A percentile compares a stretch with the other conserved stretches of the same genome.
These are phyloP conservation scores for Pomacea canaliculata DNA, from an alignment of 2,888 invertebrate genomes.

Conservation along the genomic window DNA sequence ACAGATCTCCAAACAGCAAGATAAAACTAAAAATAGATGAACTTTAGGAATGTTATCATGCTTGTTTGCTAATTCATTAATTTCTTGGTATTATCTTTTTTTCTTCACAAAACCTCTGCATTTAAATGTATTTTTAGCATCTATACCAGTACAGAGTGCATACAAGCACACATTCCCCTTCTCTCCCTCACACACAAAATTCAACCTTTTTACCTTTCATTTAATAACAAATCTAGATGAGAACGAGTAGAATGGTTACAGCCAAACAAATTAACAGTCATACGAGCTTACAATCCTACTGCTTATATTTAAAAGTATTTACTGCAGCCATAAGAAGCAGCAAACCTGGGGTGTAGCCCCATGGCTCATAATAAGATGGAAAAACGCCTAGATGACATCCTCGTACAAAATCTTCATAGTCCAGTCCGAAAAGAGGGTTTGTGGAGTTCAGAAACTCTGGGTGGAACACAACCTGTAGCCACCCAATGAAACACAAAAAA, in stretches of 20 bases:
- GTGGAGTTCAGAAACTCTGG: constrained; percentile 98
- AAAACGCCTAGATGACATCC: constrained; percentile 99
- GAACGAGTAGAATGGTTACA: no score
- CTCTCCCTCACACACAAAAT: no score
- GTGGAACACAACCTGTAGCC: constrained; percentile 92
- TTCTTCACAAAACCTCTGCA: no score
- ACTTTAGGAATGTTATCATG: no score
- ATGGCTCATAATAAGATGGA: constrained; percentile 99
- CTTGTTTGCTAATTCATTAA: background rate
- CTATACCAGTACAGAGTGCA: no score
- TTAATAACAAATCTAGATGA: no score
- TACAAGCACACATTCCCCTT: no score
- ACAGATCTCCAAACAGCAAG: background rate
- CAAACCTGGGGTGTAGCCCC: constrained; percentile 94
- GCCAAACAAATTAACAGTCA: no score
- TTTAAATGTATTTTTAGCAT: no score
- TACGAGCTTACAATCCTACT: no score
- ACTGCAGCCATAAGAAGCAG: background rate
- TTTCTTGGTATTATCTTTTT: background rate
- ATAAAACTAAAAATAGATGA: background rate
- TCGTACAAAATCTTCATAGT: constrained; percentile 99
- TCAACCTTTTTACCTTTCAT: no score
- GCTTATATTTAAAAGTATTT: no score
- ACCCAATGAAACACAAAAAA: background rate
- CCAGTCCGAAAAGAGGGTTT: constrained; percentile 96